phyloP scores from a whole-genome alignment of 2,113 vertebrate genomes.

The Amphiprion percula region DNA sequence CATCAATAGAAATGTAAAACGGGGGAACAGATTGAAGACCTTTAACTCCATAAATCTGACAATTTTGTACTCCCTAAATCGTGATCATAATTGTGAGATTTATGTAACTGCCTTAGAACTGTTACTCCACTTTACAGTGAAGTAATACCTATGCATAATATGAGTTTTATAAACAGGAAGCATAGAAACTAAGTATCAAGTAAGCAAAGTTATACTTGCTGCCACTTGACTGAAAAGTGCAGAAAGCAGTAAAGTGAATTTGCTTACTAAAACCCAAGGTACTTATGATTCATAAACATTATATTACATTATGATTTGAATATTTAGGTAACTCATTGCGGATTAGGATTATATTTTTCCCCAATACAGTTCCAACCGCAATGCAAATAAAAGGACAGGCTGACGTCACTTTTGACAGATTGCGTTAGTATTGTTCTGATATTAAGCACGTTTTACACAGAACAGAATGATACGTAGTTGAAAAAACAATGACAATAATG shows the following conservation, averaged over 20 bases:
- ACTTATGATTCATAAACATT: no score
- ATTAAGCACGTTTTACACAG: not conserved
- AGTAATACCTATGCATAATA: no score
- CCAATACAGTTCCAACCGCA: not conserved
- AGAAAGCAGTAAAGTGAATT: not conserved
- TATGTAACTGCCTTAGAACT: not conserved
- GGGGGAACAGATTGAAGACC: not conserved
- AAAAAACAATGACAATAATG: slow-evolving; percentile 16
- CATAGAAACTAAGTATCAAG: no score
- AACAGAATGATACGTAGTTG: not conserved
- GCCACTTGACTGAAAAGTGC: no score
- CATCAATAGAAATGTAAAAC: not conserved
- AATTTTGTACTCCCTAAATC: not conserved
- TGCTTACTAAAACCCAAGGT: not conserved
- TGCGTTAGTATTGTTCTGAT: not conserved
- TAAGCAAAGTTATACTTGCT: no score
- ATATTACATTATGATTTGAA: no score
- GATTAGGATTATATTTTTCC: not conserved
- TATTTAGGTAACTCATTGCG: not conserved
- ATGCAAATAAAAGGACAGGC: not conserved
- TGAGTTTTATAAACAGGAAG: no score
- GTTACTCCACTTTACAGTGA: not conserved
- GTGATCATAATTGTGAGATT: not conserved
- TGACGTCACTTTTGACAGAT: not conserved
- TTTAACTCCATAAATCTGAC: not conserved